These are phyloP conservation scores for Ameiurus melas DNA, from an alignment of 2,113 vertebrate species.

Conservation along the genomic window DNA sequence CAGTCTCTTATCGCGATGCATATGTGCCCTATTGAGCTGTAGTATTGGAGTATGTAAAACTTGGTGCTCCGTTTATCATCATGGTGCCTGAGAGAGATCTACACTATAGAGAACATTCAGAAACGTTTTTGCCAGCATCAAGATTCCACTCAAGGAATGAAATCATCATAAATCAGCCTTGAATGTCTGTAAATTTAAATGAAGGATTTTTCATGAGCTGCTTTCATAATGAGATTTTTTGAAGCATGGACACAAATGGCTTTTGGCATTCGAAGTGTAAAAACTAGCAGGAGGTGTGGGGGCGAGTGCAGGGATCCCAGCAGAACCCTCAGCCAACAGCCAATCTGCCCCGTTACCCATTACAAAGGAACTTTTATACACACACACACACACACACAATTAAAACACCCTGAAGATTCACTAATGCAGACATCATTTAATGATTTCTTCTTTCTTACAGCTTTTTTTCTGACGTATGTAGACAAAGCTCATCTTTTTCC, in stretches of 20 bases:
- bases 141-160: not conserved
- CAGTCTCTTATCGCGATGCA: not conserved
- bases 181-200: slow-evolving; percentile 8
- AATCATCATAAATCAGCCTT: not conserved
- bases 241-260: not conserved
- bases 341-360: not conserved
- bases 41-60: not conserved
- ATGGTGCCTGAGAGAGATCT: not conserved
- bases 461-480: not conserved
- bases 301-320: slow-evolving; percentile 13
- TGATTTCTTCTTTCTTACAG: not conserved
- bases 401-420: not conserved
- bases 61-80: not conserved
- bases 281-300: slow-evolving; percentile 9
- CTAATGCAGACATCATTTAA: not conserved
- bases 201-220: slow-evolving; percentile 1
- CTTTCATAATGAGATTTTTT: slow-evolving; percentile 17
- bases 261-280: not conserved
- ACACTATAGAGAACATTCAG: not conserved
- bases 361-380: not conserved
- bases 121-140: not conserved
- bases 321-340: slow-evolving; percentile 6
- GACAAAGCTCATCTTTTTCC: not conserved
- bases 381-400: not conserved
- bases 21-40: not conserved